These are phyloP conservation scores for Scolopax mira DNA, from an alignment of 2,113 vertebrate genomes.

Conservation along the genomic window DNA sequence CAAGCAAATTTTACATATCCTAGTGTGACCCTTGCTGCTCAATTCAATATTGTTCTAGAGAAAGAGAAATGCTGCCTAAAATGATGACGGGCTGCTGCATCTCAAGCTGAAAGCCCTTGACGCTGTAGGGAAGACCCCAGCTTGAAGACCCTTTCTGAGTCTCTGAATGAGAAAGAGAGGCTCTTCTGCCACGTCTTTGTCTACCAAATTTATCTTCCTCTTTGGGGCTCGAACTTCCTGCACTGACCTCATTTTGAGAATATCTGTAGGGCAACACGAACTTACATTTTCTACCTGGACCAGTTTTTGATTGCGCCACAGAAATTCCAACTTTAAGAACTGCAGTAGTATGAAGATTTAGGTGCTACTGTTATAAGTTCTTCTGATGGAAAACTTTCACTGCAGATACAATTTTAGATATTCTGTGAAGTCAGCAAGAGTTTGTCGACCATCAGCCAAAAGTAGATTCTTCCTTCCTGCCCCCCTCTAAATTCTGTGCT, in stretches of 20 bases:
- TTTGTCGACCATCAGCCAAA: not conserved
- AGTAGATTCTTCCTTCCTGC: not conserved
- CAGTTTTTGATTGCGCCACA: not conserved
- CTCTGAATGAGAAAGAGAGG: not conserved
- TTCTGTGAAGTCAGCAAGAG: conserved; percentile 13
- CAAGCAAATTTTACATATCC: not conserved
- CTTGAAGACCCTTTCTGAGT: not conserved
- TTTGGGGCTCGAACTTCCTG: not conserved
- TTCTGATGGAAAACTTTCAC: not conserved
- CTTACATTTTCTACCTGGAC: not conserved
- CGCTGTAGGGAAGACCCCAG: not conserved
- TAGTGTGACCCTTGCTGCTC: not conserved
- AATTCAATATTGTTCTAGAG: not conserved
- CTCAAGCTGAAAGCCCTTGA: not conserved
- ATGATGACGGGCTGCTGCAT: not conserved
- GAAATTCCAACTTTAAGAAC: not conserved
- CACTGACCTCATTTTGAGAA: not conserved
- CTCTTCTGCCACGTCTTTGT: not conserved
- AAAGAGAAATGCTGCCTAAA: not conserved
- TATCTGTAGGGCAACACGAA: not conserved
- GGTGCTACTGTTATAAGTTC: not conserved
- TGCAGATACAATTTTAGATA: not conserved
- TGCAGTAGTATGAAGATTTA: not conserved
- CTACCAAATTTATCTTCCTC: not conserved
- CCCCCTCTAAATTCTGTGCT: not conserved